A percentile compares a stretch with the other conserved stretches of the same genome.
Evolutionary conservation across 2,888 invertebrate species (phyloP).

Genomic region (Acrocyrtus sp.): DNA sequence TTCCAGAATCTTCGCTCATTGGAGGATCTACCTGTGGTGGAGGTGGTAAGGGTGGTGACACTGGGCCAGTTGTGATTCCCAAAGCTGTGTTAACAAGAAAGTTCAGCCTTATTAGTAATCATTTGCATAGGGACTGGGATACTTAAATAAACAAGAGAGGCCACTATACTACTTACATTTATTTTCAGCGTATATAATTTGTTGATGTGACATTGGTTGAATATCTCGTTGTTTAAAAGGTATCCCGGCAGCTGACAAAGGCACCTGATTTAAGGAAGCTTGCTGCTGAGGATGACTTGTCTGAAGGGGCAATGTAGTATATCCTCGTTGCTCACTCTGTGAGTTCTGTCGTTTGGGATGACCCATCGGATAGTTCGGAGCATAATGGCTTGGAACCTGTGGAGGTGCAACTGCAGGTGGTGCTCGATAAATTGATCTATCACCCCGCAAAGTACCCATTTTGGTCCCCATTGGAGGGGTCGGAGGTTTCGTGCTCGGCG

Average conservation of each 20-base stretch:
- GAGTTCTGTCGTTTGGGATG: constrained; percentile 72
- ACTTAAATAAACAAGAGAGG: too few species aligned
- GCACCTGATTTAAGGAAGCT: constrained; percentile 60
- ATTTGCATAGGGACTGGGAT: too few species aligned
- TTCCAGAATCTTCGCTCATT: constrained; percentile 62
- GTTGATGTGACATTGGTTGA: constrained; percentile 63
- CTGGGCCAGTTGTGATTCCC: constrained; percentile 63
- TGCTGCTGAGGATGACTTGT: constrained; percentile 62
- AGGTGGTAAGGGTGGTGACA: constrained; percentile 87
- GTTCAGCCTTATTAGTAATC: too few species aligned
- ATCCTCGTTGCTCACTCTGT: constrained; percentile 60
- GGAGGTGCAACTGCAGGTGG: constrained; percentile 98
- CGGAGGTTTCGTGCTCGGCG: constrained; percentile 94
- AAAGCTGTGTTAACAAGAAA: constrained; percentile 49
- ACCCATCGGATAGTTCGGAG: constrained; percentile 90
- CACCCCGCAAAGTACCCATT: constrained; percentile 70
- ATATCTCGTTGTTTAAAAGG: constrained; percentile 62
- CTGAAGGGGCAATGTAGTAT: constrained; percentile 62
- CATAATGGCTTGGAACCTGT: constrained; percentile 94
- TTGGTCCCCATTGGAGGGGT: constrained; percentile 88
- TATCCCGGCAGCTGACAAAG: constrained; percentile 58
- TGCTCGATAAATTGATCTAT: constrained; percentile 86
- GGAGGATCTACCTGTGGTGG: constrained; percentile 76
- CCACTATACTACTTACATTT: constrained; percentile 57
- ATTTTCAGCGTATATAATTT: constrained; percentile 63